Percentiles rank a stretch among this genome's conserved stretches.
phyloP scores from a whole-genome alignment of 2,113 vertebrate species.

The Campylomormyrus tamandua region DNA sequence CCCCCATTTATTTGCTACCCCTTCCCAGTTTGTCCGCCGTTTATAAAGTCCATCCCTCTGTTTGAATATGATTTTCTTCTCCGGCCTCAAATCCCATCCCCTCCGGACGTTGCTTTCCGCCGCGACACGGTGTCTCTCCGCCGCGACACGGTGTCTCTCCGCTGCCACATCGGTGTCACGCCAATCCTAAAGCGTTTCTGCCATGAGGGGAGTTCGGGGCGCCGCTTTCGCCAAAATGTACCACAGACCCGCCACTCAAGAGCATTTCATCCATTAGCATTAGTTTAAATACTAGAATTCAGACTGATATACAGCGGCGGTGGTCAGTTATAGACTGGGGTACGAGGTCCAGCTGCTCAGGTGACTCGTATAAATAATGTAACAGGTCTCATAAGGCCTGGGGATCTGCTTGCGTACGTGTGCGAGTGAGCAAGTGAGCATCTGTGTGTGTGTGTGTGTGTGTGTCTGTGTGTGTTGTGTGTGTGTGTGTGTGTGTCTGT shows the following conservation, averaged over 20 bases:
- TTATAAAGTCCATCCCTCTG: background rate
- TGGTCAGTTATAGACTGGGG: background rate
- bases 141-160: background rate
- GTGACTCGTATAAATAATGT: background rate
- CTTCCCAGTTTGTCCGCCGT: background rate
- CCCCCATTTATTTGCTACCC: background rate
- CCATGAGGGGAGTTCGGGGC: background rate
- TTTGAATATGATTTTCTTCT: background rate
- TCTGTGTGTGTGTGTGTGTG: background rate
- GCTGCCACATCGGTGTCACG: no score
- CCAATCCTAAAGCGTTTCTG: background rate
- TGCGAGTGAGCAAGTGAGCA: background rate
- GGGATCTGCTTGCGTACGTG: background rate
- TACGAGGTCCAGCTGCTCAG: background rate
- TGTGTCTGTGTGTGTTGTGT: background rate
- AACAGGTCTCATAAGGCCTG: background rate
- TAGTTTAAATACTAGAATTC: background rate
- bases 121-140: constrained; percentile 12
- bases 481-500: constrained; percentile 7
- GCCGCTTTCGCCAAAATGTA: background rate
- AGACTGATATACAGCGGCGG: background rate
- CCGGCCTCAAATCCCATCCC: background rate
- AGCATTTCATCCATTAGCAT: background rate
- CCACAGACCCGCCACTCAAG: background rate
- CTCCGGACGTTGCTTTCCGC: background rate